These are phyloP conservation scores for Gerris lacustris DNA, from an alignment of 2,888 invertebrate genomes.

Conservation along the genomic window DNA sequence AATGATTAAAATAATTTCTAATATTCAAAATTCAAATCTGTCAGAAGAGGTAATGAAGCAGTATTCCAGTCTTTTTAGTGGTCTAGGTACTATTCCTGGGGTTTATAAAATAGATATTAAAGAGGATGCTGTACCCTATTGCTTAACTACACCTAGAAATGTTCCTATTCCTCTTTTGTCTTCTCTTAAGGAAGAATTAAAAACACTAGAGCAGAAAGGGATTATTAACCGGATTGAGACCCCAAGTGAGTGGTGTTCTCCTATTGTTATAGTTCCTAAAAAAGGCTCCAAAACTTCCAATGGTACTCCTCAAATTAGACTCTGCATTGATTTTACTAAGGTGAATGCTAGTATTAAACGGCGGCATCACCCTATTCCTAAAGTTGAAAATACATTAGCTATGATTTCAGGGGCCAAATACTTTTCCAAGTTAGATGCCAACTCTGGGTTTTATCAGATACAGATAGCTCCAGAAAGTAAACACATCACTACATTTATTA, in stretches of 20 bases:
- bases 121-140: not conserved
- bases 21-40: not conserved
- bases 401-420: constrained; percentile 27
- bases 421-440: constrained; percentile 30
- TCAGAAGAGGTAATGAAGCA: not conserved
- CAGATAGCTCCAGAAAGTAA: constrained; percentile 20
- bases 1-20: not conserved
- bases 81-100: not conserved
- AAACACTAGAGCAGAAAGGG: not conserved
- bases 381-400: constrained; percentile 30
- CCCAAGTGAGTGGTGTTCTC: not conserved
- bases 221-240: not conserved
- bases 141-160: not conserved
- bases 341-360: constrained; percentile 26
- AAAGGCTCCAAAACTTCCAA: too few species aligned
- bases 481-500: constrained; percentile 6
- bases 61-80: not conserved
- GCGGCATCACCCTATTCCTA: constrained; percentile 29
- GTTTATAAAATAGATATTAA: not conserved
- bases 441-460: constrained; percentile 26
- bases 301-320: too few species aligned
- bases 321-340: not conserved
- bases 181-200: not conserved
- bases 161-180: not conserved
- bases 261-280: not conserved